Percentiles rank a stretch among this genome's conserved stretches.
Evolutionary conservation across 2,797 vertebrate genomes (phyloP).

Genomic region (Linurgus olivaceus): DNA sequence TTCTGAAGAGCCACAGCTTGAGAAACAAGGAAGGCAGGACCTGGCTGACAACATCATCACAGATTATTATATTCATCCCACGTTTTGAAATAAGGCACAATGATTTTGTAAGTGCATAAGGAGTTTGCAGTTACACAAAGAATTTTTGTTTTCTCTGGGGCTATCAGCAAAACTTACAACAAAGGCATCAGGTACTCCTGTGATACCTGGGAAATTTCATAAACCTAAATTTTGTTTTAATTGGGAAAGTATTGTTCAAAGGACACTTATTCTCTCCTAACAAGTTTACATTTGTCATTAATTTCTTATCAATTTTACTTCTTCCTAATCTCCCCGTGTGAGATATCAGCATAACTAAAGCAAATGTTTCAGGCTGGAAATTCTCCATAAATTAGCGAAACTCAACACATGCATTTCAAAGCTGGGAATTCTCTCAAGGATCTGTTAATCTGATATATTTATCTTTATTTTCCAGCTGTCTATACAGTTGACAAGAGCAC

Average conservation of each 20-base stretch:
- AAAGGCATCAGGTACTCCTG: neutral
- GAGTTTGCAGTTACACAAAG: neutral
- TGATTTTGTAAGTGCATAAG: neutral
- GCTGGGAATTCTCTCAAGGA: neutral
- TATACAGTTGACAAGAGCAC: neutral
- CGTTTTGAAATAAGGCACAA: neutral
- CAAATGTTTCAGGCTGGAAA: neutral
- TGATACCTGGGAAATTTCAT: neutral
- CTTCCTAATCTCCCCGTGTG: neutral
- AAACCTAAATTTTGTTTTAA: neutral
- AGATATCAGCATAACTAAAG: neutral
- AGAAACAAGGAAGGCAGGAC: neutral
- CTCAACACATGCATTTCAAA: neutral
- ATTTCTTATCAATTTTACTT: neutral
- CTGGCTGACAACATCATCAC: neutral
- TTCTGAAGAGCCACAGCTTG: neutral
- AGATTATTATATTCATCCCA: neutral
- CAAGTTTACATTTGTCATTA: neutral
- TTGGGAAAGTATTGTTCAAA: neutral
- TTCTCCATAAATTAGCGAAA: conserved; percentile 5
- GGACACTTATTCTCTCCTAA: neutral
- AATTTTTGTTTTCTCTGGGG: neutral
- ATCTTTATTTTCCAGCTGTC: conserved; percentile 41
- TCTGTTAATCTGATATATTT: conserved; percentile 14
- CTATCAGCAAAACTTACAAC: neutral